These are phyloP conservation scores for Aphrophora alni DNA, from an alignment of 2,888 invertebrate species.

Conservation along the genomic window DNA sequence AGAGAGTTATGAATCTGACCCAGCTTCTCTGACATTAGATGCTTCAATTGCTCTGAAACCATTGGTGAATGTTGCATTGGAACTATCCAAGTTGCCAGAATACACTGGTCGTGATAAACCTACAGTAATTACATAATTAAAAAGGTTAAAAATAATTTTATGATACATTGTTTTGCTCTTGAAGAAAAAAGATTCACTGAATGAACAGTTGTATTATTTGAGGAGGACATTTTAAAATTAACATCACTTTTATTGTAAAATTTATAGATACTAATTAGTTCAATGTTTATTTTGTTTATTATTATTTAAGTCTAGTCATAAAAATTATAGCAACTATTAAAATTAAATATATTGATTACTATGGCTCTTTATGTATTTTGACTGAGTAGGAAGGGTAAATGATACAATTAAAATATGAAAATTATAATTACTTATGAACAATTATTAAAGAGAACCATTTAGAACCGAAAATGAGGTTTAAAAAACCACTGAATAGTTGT, in stretches of 20 bases:
- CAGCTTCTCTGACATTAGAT: slow-evolving; percentile 65
- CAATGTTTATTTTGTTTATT: not conserved
- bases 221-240: not conserved
- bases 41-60: slow-evolving; percentile 76
- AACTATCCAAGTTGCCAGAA: slow-evolving; percentile 79
- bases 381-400: too few relatives aligned
- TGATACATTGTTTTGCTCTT: not conserved
- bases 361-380: not conserved
- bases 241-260: not conserved
- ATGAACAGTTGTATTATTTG: not conserved
- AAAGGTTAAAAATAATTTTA: not conserved
- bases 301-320: not conserved
- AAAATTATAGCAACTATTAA: not conserved
- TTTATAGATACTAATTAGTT: not conserved
- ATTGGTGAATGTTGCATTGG: slow-evolving; percentile 84
- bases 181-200: too few relatives aligned
- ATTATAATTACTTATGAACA: too few relatives aligned
- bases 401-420: too few relatives aligned
- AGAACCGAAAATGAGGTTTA: too few relatives aligned
- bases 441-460: too few relatives aligned
- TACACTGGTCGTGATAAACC: slow-evolving; percentile 91
- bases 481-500: too few relatives aligned
- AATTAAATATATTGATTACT: not conserved
- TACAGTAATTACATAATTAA: slow-evolving; percentile 90
- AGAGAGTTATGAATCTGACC: slow-evolving; percentile 86